A percentile compares a stretch with the other conserved stretches of the same genome.
Conservation (phyloP, 1,140 invertebrate genomes). For the Nilaparvata lugens region DNA sequence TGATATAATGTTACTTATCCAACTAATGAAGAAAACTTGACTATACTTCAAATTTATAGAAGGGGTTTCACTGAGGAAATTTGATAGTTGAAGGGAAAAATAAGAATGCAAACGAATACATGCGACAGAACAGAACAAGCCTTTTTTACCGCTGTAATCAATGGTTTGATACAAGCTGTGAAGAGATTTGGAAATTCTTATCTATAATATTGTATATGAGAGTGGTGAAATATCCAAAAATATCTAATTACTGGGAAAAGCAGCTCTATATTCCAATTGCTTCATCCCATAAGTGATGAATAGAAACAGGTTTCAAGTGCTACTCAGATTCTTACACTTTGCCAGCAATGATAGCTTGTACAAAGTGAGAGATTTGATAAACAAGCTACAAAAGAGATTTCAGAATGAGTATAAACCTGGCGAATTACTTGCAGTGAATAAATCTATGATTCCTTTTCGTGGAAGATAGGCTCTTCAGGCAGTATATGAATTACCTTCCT, state of each 20-base stretch:
- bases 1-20: background rate
- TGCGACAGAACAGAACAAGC: background rate
- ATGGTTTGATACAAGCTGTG: background rate
- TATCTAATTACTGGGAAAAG: background rate
- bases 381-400: constrained; percentile 4
- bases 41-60: constrained; percentile 4
- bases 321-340: constrained; percentile 10
- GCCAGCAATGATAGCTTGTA: background rate
- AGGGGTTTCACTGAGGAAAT: constrained; percentile 8
- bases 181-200: background rate
- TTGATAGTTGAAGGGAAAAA: constrained; percentile 11
- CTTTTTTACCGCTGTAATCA: background rate
- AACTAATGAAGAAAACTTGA: background rate
- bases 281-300: constrained; percentile 1
- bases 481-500: no score
- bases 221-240: background rate
- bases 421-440: constrained; percentile 32
- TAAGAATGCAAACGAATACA: constrained; percentile 1
- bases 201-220: constrained; percentile 1
- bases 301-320: background rate
- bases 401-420: constrained; percentile 15
- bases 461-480: constrained; percentile 29
- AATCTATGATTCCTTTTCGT: constrained; percentile 32
- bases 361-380: background rate
- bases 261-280: background rate